Percentiles rank a stretch among this genome's conserved stretches.
These are phyloP conservation scores for Drosophila pseudoananassae DNA, from an alignment of 1,140 invertebrate species.

Conservation along the genomic window DNA sequence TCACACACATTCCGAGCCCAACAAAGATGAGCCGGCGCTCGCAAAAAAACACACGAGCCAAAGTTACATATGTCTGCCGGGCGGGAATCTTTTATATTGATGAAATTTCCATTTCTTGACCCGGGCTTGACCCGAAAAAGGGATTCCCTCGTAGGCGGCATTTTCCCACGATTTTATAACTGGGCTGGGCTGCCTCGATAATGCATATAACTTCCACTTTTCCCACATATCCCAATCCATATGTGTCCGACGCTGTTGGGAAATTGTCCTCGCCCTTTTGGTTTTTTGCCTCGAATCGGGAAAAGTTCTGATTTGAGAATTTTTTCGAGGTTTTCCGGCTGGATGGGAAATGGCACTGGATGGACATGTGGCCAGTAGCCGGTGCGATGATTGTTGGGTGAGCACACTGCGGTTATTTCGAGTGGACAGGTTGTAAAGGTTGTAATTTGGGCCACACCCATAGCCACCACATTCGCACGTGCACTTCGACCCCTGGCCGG, in stretches of 20 bases:
- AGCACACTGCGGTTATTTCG: slow-evolving; percentile 64
- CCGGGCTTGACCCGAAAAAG: not conserved
- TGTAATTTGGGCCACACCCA: slow-evolving; percentile 38
- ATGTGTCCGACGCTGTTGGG: slow-evolving; percentile 39
- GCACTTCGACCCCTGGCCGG: not conserved
- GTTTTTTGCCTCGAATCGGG: slow-evolving; percentile 53
- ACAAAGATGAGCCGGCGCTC: slow-evolving; percentile 54
- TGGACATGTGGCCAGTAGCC: slow-evolving; percentile 62
- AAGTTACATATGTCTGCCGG: slow-evolving; percentile 71
- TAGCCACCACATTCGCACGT: slow-evolving; percentile 32
- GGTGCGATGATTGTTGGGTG: slow-evolving; percentile 32
- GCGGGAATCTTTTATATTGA: slow-evolving; percentile 42
- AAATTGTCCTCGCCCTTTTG: slow-evolving; percentile 51
- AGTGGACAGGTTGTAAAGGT: slow-evolving; percentile 72
- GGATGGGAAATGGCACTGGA: slow-evolving; percentile 20
- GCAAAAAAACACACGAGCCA: slow-evolving; percentile 67
- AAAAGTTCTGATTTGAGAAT: slow-evolving; percentile 24
- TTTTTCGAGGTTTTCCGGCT: slow-evolving; percentile 18
- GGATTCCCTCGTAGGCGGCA: slow-evolving; percentile 49
- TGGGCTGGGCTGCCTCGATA: slow-evolving; percentile 37
- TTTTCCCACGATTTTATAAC: slow-evolving; percentile 71
- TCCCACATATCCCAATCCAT: slow-evolving; percentile 24
- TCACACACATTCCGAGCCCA: slow-evolving; percentile 34
- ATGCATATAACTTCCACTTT: slow-evolving; percentile 12
- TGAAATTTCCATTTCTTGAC: slow-evolving; percentile 49